These are phyloP conservation scores for Drosophila tsacasi DNA, from an alignment of 1,140 invertebrate species.

Conservation along the genomic window DNA sequence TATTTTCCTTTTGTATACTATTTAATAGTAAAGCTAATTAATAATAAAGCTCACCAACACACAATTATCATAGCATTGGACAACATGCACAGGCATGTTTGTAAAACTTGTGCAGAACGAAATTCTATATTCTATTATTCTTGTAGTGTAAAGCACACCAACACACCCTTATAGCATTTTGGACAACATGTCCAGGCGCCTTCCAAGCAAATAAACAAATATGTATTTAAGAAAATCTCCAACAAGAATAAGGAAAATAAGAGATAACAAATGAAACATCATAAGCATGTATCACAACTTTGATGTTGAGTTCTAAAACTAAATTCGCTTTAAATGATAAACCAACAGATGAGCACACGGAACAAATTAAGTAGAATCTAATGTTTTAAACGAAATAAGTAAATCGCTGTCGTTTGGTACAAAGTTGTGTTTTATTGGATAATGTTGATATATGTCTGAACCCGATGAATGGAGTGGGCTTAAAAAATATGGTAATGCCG, in stretches of 20 bases:
- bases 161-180: background rate
- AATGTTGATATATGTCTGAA: background rate
- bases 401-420: background rate
- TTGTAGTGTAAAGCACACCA: background rate
- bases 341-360: background rate
- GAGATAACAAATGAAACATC: background rate
- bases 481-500: conserved; percentile 3
- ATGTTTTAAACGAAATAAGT: background rate
- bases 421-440: conserved; percentile 4
- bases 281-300: no score
- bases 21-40: no score
- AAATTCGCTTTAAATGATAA: background rate
- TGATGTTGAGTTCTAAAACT: no score
- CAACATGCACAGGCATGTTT: no score
- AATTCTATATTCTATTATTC: no score
- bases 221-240: background rate
- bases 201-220: background rate
- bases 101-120: no score
- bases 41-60: no score
- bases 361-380: background rate
- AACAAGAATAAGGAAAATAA: background rate
- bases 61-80: no score
- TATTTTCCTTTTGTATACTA: no score
- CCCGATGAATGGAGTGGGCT: background rate
- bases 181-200: background rate